Conservation (phyloP, 2,113 vertebrate species). For the Thunnus maccoyii region DNA sequence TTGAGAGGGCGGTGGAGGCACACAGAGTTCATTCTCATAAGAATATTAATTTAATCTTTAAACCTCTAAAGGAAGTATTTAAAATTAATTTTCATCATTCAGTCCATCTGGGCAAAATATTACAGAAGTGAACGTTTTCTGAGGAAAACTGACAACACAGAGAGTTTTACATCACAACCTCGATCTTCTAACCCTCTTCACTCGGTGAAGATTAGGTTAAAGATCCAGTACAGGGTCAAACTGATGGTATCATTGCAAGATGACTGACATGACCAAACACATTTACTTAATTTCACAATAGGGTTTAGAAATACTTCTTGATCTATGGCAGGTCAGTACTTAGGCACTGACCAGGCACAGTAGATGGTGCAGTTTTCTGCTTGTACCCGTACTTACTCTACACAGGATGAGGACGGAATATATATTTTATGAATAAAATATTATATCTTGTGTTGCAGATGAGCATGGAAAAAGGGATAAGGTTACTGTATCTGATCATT, state of each 20-base stretch:
- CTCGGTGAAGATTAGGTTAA: not conserved
- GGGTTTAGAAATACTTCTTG: too few relatives aligned
- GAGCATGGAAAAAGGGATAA: too few relatives aligned
- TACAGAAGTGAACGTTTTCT: not conserved
- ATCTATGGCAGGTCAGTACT: too few relatives aligned
- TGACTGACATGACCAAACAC: not conserved
- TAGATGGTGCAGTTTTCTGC: too few relatives aligned
- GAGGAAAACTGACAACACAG: not conserved
- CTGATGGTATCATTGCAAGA: not conserved
- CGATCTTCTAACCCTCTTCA: not conserved
- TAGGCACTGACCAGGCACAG: too few relatives aligned
- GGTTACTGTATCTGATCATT: too few relatives aligned
- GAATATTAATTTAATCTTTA: not conserved
- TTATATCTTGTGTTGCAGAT: too few relatives aligned
- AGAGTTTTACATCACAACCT: not conserved
- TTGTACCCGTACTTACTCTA: too few relatives aligned
- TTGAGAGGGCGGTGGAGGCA: not conserved
- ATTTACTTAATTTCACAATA: not conserved
- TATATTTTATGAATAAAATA: too few relatives aligned
- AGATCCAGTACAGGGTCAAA: not conserved
- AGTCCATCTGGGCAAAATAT: slow-evolving; percentile 1
- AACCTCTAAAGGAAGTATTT: slow-evolving; percentile 37
- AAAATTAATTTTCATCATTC: not conserved
- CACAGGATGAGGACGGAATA: too few relatives aligned
- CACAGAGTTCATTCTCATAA: not conserved